Evolutionary conservation across 2,113 vertebrate species (phyloP).

Genomic region (Balaenoptera acutorostrata): DNA sequence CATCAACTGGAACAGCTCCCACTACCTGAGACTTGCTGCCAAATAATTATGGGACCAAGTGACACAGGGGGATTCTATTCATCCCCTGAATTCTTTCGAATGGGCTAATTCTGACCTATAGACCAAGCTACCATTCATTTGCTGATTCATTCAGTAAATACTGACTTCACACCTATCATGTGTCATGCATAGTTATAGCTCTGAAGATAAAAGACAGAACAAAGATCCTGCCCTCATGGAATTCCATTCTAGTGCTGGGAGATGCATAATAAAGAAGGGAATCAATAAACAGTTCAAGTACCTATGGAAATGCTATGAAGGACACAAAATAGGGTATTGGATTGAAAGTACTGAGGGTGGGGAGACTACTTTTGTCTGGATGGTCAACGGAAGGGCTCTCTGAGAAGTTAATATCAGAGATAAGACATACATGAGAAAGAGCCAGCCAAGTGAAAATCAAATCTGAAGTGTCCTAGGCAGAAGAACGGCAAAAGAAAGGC

Average conservation of each 20-base stretch:
- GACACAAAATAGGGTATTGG: background rate
- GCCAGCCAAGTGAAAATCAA: background rate
- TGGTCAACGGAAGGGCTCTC: background rate
- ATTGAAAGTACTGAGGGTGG: background rate
- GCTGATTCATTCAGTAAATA: background rate
- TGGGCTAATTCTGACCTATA: background rate
- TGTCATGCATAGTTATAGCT: background rate
- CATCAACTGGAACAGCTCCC: background rate
- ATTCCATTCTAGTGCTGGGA: background rate
- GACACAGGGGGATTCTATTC: background rate
- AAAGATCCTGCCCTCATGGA: background rate
- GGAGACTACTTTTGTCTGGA: background rate
- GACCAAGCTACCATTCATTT: background rate
- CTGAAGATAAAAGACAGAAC: background rate
- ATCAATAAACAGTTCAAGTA: background rate
- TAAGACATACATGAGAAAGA: background rate
- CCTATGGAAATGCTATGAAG: background rate
- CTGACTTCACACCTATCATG: accelerated
- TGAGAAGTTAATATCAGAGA: background rate
- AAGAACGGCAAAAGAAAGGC: background rate
- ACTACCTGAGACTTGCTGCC: background rate
- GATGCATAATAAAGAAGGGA: background rate
- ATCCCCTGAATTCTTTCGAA: background rate
- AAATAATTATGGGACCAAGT: background rate
- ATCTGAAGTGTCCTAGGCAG: background rate